Conservation (phyloP, 2,888 invertebrate species). For the Timema cristinae region DNA sequence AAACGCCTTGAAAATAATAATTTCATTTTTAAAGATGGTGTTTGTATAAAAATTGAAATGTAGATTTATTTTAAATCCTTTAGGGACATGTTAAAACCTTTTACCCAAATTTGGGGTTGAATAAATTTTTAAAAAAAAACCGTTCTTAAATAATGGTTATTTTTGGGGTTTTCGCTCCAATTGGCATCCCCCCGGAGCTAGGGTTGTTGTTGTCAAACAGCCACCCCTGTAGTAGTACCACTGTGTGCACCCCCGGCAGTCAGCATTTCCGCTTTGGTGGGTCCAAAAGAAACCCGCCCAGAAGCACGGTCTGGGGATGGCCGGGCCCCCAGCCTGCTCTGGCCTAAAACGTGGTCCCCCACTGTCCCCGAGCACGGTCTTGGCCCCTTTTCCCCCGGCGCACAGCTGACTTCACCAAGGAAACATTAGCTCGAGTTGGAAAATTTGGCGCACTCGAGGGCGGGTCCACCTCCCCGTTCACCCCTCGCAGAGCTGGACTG, state of each 20-base stretch:
- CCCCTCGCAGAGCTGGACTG: slow-evolving; percentile 44
- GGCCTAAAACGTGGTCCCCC: slow-evolving; percentile 35
- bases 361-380: slow-evolving; percentile 34
- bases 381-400: slow-evolving; percentile 50
- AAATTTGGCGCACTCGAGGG: slow-evolving; percentile 41
- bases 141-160: too few relatives aligned
- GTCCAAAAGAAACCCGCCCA: slow-evolving; percentile 64
- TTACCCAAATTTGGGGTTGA: too few relatives aligned
- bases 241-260: slow-evolving; percentile 69
- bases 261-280: slow-evolving; percentile 51
- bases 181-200: not conserved
- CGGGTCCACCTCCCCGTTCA: slow-evolving; percentile 44
- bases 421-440: slow-evolving; percentile 24
- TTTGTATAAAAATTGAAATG: too few relatives aligned
- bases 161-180: not conserved
- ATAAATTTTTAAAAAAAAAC: too few relatives aligned
- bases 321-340: slow-evolving; percentile 20
- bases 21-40: too few relatives aligned
- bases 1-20: too few relatives aligned
- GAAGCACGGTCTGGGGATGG: slow-evolving; percentile 45
- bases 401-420: slow-evolving; percentile 30
- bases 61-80: too few relatives aligned
- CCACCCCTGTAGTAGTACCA: slow-evolving; percentile 64
- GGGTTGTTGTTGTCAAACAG: slow-evolving; percentile 45
- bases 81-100: too few relatives aligned